These are phyloP conservation scores for Myzus persicae DNA, from an alignment of 1,140 invertebrate species.

Conservation along the genomic window DNA sequence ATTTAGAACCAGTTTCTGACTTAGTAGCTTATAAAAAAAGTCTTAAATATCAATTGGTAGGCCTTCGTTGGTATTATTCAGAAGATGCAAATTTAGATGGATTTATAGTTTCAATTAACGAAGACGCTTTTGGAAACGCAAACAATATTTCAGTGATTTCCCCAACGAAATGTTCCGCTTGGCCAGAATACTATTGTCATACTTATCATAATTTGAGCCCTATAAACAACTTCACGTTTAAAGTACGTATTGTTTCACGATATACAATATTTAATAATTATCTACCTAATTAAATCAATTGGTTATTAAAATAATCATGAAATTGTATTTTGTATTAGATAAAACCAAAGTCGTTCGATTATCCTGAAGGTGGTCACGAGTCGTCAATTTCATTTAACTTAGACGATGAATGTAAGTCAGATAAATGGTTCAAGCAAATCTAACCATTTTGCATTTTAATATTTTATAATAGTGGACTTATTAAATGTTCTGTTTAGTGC, in stretches of 20 bases:
- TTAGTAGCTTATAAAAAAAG: slow-evolving; percentile 39
- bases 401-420: slow-evolving; percentile 22
- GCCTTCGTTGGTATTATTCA: slow-evolving; percentile 23
- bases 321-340: background rate
- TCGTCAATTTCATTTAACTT: background rate
- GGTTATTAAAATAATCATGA: background rate
- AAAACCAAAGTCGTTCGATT: background rate
- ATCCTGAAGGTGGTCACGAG: background rate
- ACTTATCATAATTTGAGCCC: background rate
- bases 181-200: slow-evolving; percentile 15
- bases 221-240: background rate
- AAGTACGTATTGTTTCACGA: background rate
- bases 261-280: background rate
- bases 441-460: background rate
- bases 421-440: background rate
- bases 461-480: background rate
- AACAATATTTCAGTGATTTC: background rate
- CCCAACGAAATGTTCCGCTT: background rate
- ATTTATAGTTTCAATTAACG: background rate
- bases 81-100: background rate
- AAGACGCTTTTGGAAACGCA: background rate
- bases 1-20: background rate
- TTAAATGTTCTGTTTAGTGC: background rate
- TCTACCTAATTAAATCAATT: background rate
- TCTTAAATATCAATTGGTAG: background rate